Percentiles rank a stretch among this genome's conserved stretches.
Evolutionary conservation across 1,140 invertebrate species (phyloP).

Genomic region (Heliconius nattereri): DNA sequence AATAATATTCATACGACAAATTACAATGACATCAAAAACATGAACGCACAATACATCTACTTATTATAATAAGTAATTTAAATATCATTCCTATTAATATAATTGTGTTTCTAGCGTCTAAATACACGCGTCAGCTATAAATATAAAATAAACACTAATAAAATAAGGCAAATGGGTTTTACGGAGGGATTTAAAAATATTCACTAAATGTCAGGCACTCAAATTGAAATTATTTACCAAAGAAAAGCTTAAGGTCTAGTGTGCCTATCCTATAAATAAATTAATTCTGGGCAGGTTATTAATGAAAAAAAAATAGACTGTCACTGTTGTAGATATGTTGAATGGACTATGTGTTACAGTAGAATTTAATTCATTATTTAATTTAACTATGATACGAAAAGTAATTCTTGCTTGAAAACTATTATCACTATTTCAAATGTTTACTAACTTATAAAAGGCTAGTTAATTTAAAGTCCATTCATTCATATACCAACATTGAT

Average conservation of each 20-base stretch:
- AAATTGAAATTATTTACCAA: constrained; percentile 66
- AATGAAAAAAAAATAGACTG: not conserved
- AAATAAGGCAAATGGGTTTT: constrained; percentile 78
- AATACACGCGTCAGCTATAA: constrained; percentile 55
- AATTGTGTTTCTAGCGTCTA: constrained; percentile 57
- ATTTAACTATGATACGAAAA: not conserved
- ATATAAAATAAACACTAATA: constrained; percentile 71
- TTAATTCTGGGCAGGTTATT: constrained; percentile 32
- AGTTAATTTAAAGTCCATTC: not conserved
- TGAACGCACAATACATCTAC: constrained; percentile 49
- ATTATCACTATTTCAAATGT: not conserved
- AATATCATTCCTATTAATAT: constrained; percentile 42
- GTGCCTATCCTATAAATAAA: constrained; percentile 33
- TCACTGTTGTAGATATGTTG: not conserved
- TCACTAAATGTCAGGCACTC: constrained; percentile 65
- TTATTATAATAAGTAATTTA: constrained; percentile 57
- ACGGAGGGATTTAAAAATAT: constrained; percentile 71
- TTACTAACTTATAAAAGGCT: not conserved
- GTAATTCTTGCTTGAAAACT: not conserved
- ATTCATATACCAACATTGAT: constrained; percentile 4
- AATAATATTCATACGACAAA: constrained; percentile 9
- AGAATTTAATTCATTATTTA: not conserved
- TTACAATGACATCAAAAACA: constrained; percentile 46
- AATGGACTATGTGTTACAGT: not conserved
- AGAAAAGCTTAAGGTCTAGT: constrained; percentile 52